Conservation (phyloP, 2,888 invertebrate species). For the Agrochola circellaris region DNA sequence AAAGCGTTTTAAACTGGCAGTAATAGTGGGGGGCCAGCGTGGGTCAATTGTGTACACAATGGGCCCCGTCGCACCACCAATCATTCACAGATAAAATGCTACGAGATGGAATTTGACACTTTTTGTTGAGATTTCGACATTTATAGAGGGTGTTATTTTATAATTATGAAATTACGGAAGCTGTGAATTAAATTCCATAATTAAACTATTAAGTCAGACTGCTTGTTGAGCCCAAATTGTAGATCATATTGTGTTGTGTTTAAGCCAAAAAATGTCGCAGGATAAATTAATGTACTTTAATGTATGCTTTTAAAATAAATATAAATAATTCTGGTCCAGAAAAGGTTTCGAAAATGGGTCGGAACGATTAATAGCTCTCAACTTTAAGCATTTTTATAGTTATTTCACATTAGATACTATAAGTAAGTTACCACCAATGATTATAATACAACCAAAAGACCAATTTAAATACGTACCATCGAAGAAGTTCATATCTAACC, state of each 20-base stretch:
- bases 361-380: background rate
- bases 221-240: background rate
- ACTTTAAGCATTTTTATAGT: background rate
- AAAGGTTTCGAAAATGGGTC: background rate
- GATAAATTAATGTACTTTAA: too few species aligned
- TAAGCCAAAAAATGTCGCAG: too few species aligned
- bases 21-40: conserved; percentile 65
- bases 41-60: conserved; percentile 73
- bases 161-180: background rate
- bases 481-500: too few species aligned
- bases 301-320: background rate
- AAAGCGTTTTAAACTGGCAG: conserved; percentile 45
- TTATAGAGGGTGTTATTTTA: conserved; percentile 66
- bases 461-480: background rate
- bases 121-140: conserved; percentile 67
- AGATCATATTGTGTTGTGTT: too few species aligned
- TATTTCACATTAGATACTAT: too few species aligned
- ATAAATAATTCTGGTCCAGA: background rate
- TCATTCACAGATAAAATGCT: conserved; percentile 74
- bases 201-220: too few species aligned
- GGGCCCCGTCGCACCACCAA: conserved; percentile 71
- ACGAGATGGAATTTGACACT: conserved; percentile 75
- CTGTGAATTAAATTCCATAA: background rate
- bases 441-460: background rate
- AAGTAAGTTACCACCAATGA: background rate